Evolutionary conservation across 1,140 invertebrate genomes (phyloP), one percentile per base, ranked within the genome.

Genomic region (Laupala kohalensis): DNA sequence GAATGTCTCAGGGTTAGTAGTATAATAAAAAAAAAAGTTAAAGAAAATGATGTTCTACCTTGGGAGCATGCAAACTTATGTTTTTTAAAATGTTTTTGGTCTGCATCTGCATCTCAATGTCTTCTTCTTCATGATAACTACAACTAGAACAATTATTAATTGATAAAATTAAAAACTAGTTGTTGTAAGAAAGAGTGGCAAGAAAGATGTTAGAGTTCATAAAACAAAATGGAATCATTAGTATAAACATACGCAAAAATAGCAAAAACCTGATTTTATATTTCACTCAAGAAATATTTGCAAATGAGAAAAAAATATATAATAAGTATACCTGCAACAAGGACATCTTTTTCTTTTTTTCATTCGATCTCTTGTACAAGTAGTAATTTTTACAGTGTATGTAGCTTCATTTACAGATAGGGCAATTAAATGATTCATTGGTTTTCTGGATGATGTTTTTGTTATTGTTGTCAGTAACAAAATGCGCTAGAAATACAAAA

Each of bases 51-150:
- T 24, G n/a, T 70, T n/a, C n/a, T 53, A 73, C 75, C 68, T 76
- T 77, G 1, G 75, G 73, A 4, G 72, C 76, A n/a, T 75, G 75
- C 69, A 77, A 77, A 72, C 76, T 75, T 19, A 77, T 76, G 13
- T 76, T 75, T 19, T 67, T 70, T 63, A 76, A 69, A 13, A 69
- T 69, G 15, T 70, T 12, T 15, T 72, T 62, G 15, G 71, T 25
- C 0, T 71, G 24, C 37, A 53, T 2, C 0, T 71, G 24, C 37
- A 53, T 2, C 19, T 53, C 37, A 2, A 53, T 19, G 19, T 53
- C 37, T 13, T 53, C 37, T 13, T 0, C 19, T 53, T 53, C 37
- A 53, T 19, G 37, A 53, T 53, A 0, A 13, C 37, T 19, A 53
- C 37, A 53, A 13, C 1, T 4, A 53, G 19, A 53, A 53, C 19